Evolutionary conservation across 2,888 invertebrate genomes (phyloP).

Genomic region (Dasysyrphus tricinctus): DNA sequence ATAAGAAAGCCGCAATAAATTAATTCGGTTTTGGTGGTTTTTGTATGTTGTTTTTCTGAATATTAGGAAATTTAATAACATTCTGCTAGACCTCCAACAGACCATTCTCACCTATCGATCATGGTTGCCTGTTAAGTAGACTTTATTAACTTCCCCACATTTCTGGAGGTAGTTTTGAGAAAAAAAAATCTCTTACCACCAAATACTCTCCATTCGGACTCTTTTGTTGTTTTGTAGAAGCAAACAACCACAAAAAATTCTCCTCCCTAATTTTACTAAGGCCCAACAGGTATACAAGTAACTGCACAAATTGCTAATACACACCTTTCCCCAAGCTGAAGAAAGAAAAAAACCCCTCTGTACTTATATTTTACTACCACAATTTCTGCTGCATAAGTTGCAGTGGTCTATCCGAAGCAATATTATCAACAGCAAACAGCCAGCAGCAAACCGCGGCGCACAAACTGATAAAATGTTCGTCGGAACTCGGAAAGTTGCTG

Average conservation of each 20-base stretch:
- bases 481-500: conserved; percentile 43
- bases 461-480: conserved; percentile 8
- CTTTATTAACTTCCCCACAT: conserved; percentile 75
- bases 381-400: not conserved
- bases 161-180: conserved; percentile 68
- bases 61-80: conserved; percentile 32
- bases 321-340: conserved; percentile 69
- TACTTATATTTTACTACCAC: not conserved
- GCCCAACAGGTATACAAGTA: not conserved
- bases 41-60: not conserved
- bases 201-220: conserved; percentile 65
- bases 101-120: conserved; percentile 11
- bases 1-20: not conserved
- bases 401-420: not conserved
- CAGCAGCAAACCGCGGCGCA: not conserved
- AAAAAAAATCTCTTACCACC: conserved; percentile 72
- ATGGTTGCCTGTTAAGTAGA: conserved; percentile 66
- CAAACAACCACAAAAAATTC: conserved; percentile 31
- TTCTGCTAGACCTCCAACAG: conserved; percentile 45
- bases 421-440: not conserved
- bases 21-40: not conserved
- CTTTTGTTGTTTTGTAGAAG: conserved; percentile 51
- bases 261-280: conserved; percentile 37
- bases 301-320: not conserved
- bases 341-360: conserved; percentile 20